Evolutionary conservation across 1,140 invertebrate genomes (phyloP).

Genomic region (Reticulitermes speratus): DNA sequence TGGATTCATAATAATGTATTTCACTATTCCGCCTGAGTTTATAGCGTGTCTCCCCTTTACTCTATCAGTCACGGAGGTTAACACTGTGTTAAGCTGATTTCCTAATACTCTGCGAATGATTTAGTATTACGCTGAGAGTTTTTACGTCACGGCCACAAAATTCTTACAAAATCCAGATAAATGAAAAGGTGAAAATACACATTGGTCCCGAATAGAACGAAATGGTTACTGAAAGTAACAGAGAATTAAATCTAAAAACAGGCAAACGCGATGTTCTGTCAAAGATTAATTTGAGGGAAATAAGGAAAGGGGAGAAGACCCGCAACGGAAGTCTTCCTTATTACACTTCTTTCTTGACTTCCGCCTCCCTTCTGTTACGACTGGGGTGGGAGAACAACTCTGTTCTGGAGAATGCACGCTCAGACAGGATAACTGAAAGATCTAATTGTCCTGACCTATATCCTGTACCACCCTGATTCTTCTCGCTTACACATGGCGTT

Average conservation of each 20-base stretch:
- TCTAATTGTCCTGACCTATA: conserved; percentile 11
- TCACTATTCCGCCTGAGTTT: not conserved
- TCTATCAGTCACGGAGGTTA: not conserved
- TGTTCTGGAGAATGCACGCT: not conserved
- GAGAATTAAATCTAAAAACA: not conserved
- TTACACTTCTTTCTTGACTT: not conserved
- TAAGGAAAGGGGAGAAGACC: not conserved
- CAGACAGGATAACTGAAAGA: not conserved
- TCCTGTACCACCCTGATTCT: not conserved
- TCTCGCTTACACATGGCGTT: not conserved
- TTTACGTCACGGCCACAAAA: not conserved
- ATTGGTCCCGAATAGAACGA: not conserved
- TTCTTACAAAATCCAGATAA: conserved; percentile 10
- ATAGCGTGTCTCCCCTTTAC: not conserved
- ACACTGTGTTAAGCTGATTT: not conserved
- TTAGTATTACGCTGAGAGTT: not conserved
- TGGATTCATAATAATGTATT: not conserved
- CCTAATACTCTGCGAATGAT: not conserved
- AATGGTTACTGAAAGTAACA: not conserved
- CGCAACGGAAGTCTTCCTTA: not conserved
- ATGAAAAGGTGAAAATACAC: not conserved
- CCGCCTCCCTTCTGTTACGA: not conserved
- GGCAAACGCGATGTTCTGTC: not conserved
- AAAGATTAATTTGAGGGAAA: not conserved
- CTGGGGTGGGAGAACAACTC: not conserved